A percentile compares a stretch with the other conserved stretches of the same genome.
Conservation (phyloP, 2,113 vertebrate genomes). For the Catagonus wagneri region DNA sequence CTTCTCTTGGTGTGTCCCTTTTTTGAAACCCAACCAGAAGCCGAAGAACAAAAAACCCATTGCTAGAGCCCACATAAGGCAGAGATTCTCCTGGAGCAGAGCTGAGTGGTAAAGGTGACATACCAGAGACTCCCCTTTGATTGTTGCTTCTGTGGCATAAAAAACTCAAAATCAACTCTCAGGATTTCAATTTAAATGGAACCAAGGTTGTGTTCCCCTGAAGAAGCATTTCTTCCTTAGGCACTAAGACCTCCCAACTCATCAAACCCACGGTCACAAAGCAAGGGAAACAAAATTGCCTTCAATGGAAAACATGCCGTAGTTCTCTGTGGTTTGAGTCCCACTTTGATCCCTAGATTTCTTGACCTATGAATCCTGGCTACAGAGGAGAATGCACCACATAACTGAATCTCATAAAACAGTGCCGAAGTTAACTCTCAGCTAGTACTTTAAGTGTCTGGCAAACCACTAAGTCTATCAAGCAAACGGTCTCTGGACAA, state of each 20-base stretch:
- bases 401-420: not conserved
- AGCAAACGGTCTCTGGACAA: not conserved
- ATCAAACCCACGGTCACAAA: not conserved
- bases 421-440: not conserved
- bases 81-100: not conserved
- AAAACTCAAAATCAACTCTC: not conserved
- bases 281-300: not conserved
- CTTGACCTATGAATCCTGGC: not conserved
- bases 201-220: not conserved
- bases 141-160: not conserved
- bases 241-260: not conserved
- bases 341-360: not conserved
- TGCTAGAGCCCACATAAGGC: not conserved
- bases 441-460: not conserved
- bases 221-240: not conserved
- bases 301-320: not conserved
- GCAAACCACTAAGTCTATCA: not conserved
- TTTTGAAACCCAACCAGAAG: not conserved
- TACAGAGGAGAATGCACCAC: not conserved
- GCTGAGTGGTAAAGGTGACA: not conserved
- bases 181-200: constrained; percentile 8
- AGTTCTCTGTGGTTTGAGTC: not conserved
- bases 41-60: not conserved
- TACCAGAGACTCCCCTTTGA: not conserved
- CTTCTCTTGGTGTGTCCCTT: not conserved